phyloP scores from a whole-genome alignment of 2,888 invertebrate genomes.

The Rhagonycha fulva region DNA sequence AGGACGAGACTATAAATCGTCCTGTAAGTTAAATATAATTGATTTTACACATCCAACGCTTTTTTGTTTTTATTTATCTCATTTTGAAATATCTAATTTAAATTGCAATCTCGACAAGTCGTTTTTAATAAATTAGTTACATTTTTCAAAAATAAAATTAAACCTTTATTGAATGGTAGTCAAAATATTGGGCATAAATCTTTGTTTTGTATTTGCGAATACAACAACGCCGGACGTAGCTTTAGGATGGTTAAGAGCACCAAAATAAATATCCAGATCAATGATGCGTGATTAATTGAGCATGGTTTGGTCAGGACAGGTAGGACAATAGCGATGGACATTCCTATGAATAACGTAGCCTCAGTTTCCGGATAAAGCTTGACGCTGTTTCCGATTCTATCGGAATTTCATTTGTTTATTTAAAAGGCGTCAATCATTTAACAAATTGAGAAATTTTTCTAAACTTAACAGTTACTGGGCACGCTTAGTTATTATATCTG shows the following conservation, averaged over 20 bases:
- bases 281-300: conserved; percentile 46
- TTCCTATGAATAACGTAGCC: conserved; percentile 44
- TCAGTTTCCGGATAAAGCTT: conserved; percentile 29
- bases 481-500: not conserved
- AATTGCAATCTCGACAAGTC: not conserved
- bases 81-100: not conserved
- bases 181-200: conserved; percentile 23
- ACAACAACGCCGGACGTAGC: conserved; percentile 24
- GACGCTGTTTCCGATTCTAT: conserved; percentile 32
- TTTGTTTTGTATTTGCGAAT: conserved; percentile 25
- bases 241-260: conserved; percentile 41
- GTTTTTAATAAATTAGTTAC: not conserved
- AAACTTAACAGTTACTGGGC: not conserved
- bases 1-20: conserved; percentile 32
- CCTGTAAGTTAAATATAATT: conserved; percentile 29
- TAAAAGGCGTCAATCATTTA: conserved; percentile 28
- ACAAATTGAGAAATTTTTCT: conserved; percentile 26
- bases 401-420: conserved; percentile 38
- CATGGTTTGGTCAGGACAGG: conserved; percentile 50
- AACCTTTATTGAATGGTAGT: not conserved
- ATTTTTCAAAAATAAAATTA: not conserved
- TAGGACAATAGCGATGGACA: conserved; percentile 50
- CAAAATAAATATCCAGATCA: conserved; percentile 52
- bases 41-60: conserved; percentile 18
- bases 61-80: not conserved